Conservation (phyloP, 2,797 vertebrate genomes). For the Manis crassicaudata region DNA sequence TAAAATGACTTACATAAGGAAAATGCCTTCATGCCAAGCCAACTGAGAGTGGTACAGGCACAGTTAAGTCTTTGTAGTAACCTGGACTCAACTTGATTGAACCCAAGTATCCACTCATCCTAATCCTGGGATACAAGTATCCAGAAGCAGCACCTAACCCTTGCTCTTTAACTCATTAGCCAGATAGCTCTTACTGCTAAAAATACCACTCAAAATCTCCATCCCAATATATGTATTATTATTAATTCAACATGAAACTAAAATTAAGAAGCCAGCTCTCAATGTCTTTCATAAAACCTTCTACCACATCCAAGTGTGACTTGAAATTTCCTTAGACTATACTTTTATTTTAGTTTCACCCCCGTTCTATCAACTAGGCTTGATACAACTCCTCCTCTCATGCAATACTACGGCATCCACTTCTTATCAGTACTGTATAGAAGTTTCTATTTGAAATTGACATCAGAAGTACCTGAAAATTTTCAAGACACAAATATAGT, state of each 20-base stretch:
- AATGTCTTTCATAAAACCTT: neutral
- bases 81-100: neutral
- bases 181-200: neutral
- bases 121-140: neutral
- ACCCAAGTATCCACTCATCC: neutral
- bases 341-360: neutral
- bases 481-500: neutral
- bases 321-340: neutral
- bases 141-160: neutral
- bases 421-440: neutral
- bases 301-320: neutral
- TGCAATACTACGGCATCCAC: neutral
- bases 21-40: neutral
- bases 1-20: neutral
- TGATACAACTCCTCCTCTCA: neutral
- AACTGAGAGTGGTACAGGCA: neutral
- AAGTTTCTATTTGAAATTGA: constrained; percentile 39
- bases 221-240: neutral
- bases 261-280: constrained; percentile 7
- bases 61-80: neutral
- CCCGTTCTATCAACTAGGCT: neutral
- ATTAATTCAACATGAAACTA: neutral
- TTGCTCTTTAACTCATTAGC: neutral
- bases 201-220: neutral
- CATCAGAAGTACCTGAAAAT: constrained; percentile 29